Percentiles rank a stretch among this genome's conserved stretches.
phyloP scores from a whole-genome alignment of 2,888 invertebrate species.

The Epirrhoe alternata region DNA sequence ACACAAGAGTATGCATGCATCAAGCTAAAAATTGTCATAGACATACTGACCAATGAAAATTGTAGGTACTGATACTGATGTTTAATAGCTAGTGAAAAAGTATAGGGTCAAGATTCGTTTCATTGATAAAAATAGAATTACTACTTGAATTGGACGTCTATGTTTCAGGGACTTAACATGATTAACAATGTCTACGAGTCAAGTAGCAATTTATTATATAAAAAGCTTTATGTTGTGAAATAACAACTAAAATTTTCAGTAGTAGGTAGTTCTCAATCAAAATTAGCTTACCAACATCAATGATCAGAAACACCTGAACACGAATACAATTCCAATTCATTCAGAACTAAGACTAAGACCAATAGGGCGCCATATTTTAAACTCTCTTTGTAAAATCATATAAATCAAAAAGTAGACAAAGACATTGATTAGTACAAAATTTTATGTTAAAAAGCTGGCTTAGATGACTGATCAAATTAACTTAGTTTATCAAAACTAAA shows the following conservation, averaged over 20 bases:
- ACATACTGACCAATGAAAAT: too few species aligned
- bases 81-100: background rate
- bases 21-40: too few species aligned
- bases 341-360: too few species aligned
- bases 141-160: slow-evolving; percentile 15
- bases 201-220: background rate
- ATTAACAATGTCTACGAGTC: slow-evolving; percentile 12
- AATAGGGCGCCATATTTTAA: too few species aligned
- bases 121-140: background rate
- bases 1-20: too few species aligned
- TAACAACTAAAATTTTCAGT: background rate
- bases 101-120: slow-evolving; percentile 10
- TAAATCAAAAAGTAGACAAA: too few species aligned
- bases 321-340: too few species aligned
- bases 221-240: background rate
- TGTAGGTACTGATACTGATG: background rate
- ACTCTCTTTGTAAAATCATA: too few species aligned
- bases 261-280: background rate
- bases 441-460: too few species aligned
- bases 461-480: too few species aligned
- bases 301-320: background rate
- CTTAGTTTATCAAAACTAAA: too few species aligned
- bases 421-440: too few species aligned
- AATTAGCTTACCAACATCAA: background rate
- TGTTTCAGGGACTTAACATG: slow-evolving; percentile 4